Evolutionary conservation across 2,797 vertebrate genomes (phyloP), one percentile per base, ranked within the genome.

Genomic region (Falco columbarius): DNA sequence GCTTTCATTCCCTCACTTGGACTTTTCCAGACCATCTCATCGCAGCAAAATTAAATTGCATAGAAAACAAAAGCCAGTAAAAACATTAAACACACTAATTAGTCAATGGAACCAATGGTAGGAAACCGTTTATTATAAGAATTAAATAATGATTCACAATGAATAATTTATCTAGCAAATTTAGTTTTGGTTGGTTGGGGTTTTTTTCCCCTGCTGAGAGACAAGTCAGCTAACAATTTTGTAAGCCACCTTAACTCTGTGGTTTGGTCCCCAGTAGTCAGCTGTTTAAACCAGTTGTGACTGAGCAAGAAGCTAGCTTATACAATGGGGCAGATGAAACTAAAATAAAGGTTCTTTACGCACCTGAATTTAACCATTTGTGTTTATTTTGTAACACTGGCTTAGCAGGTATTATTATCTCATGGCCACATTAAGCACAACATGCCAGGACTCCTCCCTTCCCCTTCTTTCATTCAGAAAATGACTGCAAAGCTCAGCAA

Each of bases 111-210:
- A 92, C 72, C 54, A 86, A 91, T 89, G 29, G 40, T 74, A 92
- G 74, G 92, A 97, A 96, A 93, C 86, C 88, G 89, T 95, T 91
- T 94, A 96, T 96, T 97, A 95, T 56, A 54, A 87, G 86, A 94
- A 91, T 93, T 95, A 95, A 93, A 77, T 49, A 74, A 91, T 91
- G 77, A 93, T 93, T 97, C 93, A 95, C 81, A 91, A 93, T 91
- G 88, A 96, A 97, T 96, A 94, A 96, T 95, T 94, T 94, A 95
- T 85, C 56, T 74, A 80, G 54, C 79, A 94, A 95, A 95, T 87
- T 94, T 77, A 77, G 46, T 14, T 90, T 81, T 1, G 36, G 4
- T 36, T 52, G 51, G 62, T n/a, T 30, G 46, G 9, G 24, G 6
- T 8, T 16, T 3, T 66, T 40, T n/a, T 36, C 1, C 26, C 56